Evolutionary conservation across 2,113 vertebrate species (phyloP).

Genomic region (Oreotragus oreotragus): DNA sequence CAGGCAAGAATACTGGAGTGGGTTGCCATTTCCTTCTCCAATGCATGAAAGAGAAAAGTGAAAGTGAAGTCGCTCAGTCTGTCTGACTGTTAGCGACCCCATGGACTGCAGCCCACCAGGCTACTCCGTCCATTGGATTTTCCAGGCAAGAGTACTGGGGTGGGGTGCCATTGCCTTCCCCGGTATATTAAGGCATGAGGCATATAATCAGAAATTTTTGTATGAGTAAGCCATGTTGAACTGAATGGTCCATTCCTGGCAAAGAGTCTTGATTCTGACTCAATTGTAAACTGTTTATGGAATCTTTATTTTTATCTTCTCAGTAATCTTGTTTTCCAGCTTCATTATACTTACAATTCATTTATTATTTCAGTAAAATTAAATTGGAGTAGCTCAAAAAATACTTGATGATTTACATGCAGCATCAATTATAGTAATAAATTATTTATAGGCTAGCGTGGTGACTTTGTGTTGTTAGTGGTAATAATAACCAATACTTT

Average conservation of each 20-base stretch:
- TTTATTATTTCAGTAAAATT: conserved; percentile 5
- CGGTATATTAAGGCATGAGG: background rate
- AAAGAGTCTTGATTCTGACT: background rate
- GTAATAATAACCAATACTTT: conserved; percentile 18
- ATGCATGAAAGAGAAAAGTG: too few species aligned
- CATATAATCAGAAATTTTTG: background rate
- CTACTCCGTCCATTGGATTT: too few species aligned
- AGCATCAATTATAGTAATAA: conserved; percentile 7
- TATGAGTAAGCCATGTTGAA: background rate
- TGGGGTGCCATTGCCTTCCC: too few species aligned
- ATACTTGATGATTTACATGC: background rate
- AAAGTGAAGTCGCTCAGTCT: too few species aligned
- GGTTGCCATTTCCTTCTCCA: too few species aligned
- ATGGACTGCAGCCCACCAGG: too few species aligned
- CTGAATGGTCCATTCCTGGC: background rate
- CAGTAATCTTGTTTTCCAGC: background rate
- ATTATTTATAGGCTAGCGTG: background rate
- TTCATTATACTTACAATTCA: background rate
- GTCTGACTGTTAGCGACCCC: too few species aligned
- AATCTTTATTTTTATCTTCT: conserved; percentile 16
- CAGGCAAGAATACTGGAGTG: too few species aligned
- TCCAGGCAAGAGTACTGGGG: too few species aligned
- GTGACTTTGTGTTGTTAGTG: background rate
- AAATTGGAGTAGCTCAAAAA: conserved; percentile 11
- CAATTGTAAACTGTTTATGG: background rate